Percentiles rank a stretch among this genome's conserved stretches.
These are phyloP conservation scores for Castor canadensis DNA, from an alignment of 2,113 vertebrate genomes.

Conservation along the genomic window DNA sequence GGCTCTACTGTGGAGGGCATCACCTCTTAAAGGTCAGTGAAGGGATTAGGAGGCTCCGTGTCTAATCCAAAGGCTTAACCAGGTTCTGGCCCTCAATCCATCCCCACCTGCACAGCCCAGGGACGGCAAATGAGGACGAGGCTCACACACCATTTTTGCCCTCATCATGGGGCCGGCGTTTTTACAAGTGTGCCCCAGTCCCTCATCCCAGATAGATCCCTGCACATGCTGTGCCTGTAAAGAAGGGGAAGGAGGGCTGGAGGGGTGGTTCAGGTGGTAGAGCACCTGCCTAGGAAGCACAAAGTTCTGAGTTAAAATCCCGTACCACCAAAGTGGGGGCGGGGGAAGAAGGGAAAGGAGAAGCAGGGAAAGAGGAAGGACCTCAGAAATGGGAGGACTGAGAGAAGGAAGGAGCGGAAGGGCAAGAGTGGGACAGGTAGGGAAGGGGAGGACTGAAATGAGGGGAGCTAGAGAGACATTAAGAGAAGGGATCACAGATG, in stretches of 20 bases:
- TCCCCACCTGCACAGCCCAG: conserved; percentile 14
- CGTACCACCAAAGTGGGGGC: no score
- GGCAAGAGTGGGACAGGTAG: not conserved
- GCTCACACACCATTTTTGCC: not conserved
- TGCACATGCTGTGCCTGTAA: not conserved
- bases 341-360: no score
- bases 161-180: not conserved
- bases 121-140: not conserved
- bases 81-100: conserved; percentile 39
- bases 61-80: conserved; percentile 75
- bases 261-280: no score
- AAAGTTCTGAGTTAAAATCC: no score
- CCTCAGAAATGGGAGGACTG: not conserved
- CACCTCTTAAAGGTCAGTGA: conserved; percentile 73
- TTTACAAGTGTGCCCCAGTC: not conserved
- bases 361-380: not conserved
- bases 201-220: not conserved
- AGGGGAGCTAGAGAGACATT: not conserved
- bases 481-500: not conserved
- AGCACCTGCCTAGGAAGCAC: no score
- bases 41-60: conserved; percentile 67
- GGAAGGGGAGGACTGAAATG: not conserved
- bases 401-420: not conserved
- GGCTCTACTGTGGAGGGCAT: not conserved
- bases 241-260: not conserved